A percentile compares a stretch with the other conserved stretches of the same genome.
Conservation (phyloP, 2,888 invertebrate species). For the Brachylomia viminalis region DNA sequence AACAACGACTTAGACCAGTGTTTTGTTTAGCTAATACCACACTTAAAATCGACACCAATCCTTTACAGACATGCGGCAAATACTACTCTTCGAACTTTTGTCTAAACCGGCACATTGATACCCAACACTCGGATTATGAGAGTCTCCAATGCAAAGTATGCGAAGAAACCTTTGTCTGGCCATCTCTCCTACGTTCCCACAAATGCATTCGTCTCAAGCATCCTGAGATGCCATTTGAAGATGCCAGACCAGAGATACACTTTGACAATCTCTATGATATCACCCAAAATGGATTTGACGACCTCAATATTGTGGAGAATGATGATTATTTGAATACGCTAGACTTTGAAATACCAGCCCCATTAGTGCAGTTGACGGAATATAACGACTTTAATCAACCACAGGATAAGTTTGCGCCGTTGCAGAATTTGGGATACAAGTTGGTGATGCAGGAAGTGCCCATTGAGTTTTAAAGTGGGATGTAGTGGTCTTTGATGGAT, state of each 20-base stretch:
- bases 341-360: slow-evolving; percentile 85
- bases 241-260: slow-evolving; percentile 80
- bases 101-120: slow-evolving; percentile 79
- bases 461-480: slow-evolving; percentile 79
- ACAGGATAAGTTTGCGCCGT: slow-evolving; percentile 52
- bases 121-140: slow-evolving; percentile 72
- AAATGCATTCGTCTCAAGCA: slow-evolving; percentile 78
- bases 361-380: slow-evolving; percentile 80
- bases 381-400: slow-evolving; percentile 62
- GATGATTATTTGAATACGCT: slow-evolving; percentile 78
- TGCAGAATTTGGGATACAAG: slow-evolving; percentile 77
- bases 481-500: neutral
- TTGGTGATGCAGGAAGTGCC: slow-evolving; percentile 85
- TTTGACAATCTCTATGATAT: slow-evolving; percentile 77
- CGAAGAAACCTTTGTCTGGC: slow-evolving; percentile 84
- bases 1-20: too few relatives aligned
- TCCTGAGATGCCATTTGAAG: slow-evolving; percentile 81
- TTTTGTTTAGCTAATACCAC: too few relatives aligned
- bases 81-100: slow-evolving; percentile 79
- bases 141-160: slow-evolving; percentile 78
- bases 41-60: neutral
- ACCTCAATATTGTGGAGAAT: slow-evolving; percentile 72
- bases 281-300: slow-evolving; percentile 72
- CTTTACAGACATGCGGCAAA: slow-evolving; percentile 81
- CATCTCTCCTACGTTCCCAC: slow-evolving; percentile 77